Evolutionary conservation across 2,113 vertebrate species (phyloP).

Genomic region (Carassius auratus): DNA sequence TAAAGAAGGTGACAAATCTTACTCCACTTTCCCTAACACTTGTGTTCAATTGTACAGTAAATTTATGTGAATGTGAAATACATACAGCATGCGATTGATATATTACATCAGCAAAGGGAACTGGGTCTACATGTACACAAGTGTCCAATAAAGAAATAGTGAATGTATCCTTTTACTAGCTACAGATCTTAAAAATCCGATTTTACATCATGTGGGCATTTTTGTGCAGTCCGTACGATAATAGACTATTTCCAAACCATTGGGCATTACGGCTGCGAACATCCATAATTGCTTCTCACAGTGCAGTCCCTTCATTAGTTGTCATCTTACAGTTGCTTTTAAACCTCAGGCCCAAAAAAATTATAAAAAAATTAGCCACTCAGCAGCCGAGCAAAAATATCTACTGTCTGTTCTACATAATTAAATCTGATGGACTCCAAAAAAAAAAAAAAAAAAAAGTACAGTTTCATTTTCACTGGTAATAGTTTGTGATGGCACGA

Average conservation of each 20-base stretch:
- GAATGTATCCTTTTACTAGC: not conserved
- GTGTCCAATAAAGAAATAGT: not conserved
- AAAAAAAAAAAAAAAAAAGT: not conserved
- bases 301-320: not conserved
- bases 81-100: slow-evolving; percentile 44
- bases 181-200: not conserved
- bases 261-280: not conserved
- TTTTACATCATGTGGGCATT: not conserved
- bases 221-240: not conserved
- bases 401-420: slow-evolving; percentile 26
- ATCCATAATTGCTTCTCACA: not conserved
- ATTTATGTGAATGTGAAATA: slow-evolving; percentile 20
- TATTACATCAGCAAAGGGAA: slow-evolving; percentile 42
- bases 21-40: not conserved
- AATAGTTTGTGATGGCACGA: slow-evolving; percentile 28
- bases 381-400: slow-evolving; percentile 8
- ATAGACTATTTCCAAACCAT: not conserved
- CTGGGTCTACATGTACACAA: not conserved
- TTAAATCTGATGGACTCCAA: not conserved
- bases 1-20: not conserved
- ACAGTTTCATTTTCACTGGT: not conserved
- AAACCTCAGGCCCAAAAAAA: not conserved
- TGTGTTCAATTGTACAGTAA: slow-evolving; percentile 35
- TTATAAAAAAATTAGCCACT: not conserved
- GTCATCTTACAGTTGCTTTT: slow-evolving; percentile 20